Evolutionary conservation across 2,113 vertebrate genomes (phyloP).

Genomic region (Eublepharis macularius): DNA sequence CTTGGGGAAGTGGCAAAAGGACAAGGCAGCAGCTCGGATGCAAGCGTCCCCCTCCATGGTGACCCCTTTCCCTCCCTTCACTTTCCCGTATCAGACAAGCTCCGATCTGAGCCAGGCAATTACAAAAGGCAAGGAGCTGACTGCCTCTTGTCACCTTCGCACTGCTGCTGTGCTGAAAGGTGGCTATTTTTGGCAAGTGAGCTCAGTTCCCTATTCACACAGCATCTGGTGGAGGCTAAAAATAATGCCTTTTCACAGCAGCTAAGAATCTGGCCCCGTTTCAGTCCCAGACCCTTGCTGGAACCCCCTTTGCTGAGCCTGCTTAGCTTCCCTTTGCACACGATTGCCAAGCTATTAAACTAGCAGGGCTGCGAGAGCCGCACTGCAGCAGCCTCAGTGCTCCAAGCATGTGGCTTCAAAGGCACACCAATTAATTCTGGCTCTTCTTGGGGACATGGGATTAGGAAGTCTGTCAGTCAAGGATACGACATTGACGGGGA

Average conservation of each 20-base stretch:
- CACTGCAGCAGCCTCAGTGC: slow-evolving; percentile 79
- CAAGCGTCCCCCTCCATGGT: not conserved
- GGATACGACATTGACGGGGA: slow-evolving; percentile 81
- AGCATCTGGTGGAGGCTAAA: slow-evolving; percentile 80
- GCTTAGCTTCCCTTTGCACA: slow-evolving; percentile 75
- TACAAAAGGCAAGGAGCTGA: slow-evolving; percentile 27
- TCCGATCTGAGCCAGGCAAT: slow-evolving; percentile 29
- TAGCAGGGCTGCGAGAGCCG: slow-evolving; percentile 72
- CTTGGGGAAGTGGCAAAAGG: slow-evolving; percentile 23
- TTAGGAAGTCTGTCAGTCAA: slow-evolving; percentile 81
- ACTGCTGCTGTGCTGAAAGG: slow-evolving; percentile 46
- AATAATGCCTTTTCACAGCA: slow-evolving; percentile 66
- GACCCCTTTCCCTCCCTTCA: slow-evolving; percentile 10
- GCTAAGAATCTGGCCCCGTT: slow-evolving; percentile 64
- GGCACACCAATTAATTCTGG: slow-evolving; percentile 71
- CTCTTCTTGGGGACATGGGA: slow-evolving; percentile 70
- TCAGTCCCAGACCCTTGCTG: slow-evolving; percentile 50
- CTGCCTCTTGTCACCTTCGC: slow-evolving; percentile 52
- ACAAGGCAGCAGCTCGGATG: slow-evolving; percentile 31
- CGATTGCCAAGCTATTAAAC: slow-evolving; percentile 77
- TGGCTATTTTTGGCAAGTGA: slow-evolving; percentile 69
- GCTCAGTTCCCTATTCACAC: slow-evolving; percentile 69
- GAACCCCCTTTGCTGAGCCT: slow-evolving; percentile 70
- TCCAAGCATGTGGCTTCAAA: slow-evolving; percentile 63
- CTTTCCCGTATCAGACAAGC: slow-evolving; percentile 40